Evolutionary conservation across 2,113 vertebrate species (phyloP), one percentile per base, ranked within the genome.

Genomic region (Sebastes fasciatus): DNA sequence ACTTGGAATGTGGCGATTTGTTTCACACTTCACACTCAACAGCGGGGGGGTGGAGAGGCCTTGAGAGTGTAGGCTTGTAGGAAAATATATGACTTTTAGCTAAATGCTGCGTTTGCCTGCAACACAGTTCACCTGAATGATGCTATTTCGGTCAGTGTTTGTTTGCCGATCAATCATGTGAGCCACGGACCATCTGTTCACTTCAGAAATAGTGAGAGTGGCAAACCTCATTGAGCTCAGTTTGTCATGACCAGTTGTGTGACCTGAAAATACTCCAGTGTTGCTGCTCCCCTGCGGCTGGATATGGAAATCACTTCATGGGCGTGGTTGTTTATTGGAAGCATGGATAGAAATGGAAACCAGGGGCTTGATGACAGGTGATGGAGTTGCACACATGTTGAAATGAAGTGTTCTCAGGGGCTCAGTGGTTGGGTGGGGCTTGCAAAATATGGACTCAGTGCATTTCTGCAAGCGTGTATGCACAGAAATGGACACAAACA

Each of bases 1-100:
- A 69, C 84, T 67, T 91, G 87, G 87, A 91, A 87, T 92, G 78
- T 66, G 66, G 69, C 63, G 60, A 82, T 89, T 86, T 92, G 74
- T 80, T 80, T 88, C 80, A 84, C 66, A 63, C 81, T 74, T 84
- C 45, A 60, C 34, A 68, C 77, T 74, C 63, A 65, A 77, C 40
- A 21, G 26, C 2, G 26, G 26, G 26, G 26, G 26, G 26, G 2
- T 8, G 34, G 69, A 40, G 51, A 21, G 71, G 13, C 69, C 43
- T 77, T 76, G 40, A 85, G 79, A 57, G 60, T 82, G 63, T 34
- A 13, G 42, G 67, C 63, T 70, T 42, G 16, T n/a, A 16, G 76
- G 23, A 21, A 46, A 70, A 74, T 34, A 40, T 21, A 42, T 5
- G 46, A 52, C n/a, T 77, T 83, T 72, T 4, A 57, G 46, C 23